Base-by-base conservation (phyloP, 2,113 vertebrate species). In the Seriola quinqueradiata region DNA sequence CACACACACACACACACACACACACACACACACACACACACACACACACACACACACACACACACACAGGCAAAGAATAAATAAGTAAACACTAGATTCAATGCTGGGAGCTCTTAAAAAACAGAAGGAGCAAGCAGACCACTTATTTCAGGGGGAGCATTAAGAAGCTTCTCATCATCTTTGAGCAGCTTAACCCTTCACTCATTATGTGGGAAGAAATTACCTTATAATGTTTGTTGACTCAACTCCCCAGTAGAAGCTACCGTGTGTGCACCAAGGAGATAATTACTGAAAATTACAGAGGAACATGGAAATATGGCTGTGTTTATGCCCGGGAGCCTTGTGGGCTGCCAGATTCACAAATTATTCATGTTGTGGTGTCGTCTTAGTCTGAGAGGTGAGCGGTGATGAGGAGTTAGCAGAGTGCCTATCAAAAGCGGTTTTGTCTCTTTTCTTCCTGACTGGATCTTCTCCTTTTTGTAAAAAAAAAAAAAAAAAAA, bases 251-350 rank as follows among this genome's bases (percentile, higher is more conserved):
- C 75, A 38, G 79, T 17, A 61, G 79, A 77, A 55, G 48, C 57
- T 65, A 55, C 48, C 1, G 40, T 59, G 74, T 67, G 77, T 40
- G 67, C 84, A 87, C 89, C 79, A 68, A 79, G 77, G 87, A 92
- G 69, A 88, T 92, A 89, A 93, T 92, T 90, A 90, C 84, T 57
- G 77, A 73, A 85, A 87, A 89, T 90, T 85, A 88, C 70, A 6
- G 50, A 72, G 80, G 52, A 78, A 82, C 78, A 83, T 70, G 72
- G 72, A 82, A 74, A 85, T 77, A 66, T 79, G 76, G 82, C 73
- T 80, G 52, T 80, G 82, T 84, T 86, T 84, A 46, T 79, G 66
- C 69, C 82, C 63, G 28, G 12, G 69, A 89, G 86, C 60, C 58
- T 79, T 59, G 68, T 61, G 77, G 79, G 85, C 70, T 86, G 85